Conservation (phyloP, 2,797 vertebrate species). For the Lates japonicus region DNA sequence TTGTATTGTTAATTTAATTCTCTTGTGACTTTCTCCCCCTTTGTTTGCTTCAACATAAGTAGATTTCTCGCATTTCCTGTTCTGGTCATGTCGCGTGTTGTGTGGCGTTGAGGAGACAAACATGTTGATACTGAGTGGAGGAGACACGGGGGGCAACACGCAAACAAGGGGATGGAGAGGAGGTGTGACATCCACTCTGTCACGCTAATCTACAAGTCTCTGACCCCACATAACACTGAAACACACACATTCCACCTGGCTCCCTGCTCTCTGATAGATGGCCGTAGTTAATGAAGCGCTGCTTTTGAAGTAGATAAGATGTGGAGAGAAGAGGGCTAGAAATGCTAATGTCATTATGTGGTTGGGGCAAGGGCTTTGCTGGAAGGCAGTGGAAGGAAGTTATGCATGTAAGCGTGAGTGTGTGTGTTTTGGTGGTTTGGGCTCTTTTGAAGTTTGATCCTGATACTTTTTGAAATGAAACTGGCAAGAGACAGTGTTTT, state of each 20-base stretch:
- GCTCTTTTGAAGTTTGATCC: conserved; percentile 35
- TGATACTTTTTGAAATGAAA: conserved; percentile 16
- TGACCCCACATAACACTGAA: conserved; percentile 65
- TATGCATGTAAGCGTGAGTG: conserved; percentile 24
- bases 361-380: conserved; percentile 33
- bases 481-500: not conserved
- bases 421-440: conserved; percentile 28
- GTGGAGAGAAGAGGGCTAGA: conserved; percentile 59
- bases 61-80: conserved; percentile 23
- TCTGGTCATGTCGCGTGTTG: conserved; percentile 24
- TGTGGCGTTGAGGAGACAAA: conserved; percentile 34
- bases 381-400: conserved; percentile 38
- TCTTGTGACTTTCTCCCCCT: conserved; percentile 12
- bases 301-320: conserved; percentile 80
- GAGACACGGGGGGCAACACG: conserved; percentile 49
- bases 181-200: conserved; percentile 66
- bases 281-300: conserved; percentile 71
- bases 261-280: conserved; percentile 67
- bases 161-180: conserved; percentile 14
- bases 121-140: conserved; percentile 57
- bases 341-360: conserved; percentile 72
- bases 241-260: conserved; percentile 60
- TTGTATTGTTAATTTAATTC: conserved; percentile 39
- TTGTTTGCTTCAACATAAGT: conserved; percentile 9
- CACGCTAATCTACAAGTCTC: conserved; percentile 67